These are phyloP conservation scores for Ahaetulla prasina DNA, from an alignment of 2,113 vertebrate genomes.

Conservation along the genomic window DNA sequence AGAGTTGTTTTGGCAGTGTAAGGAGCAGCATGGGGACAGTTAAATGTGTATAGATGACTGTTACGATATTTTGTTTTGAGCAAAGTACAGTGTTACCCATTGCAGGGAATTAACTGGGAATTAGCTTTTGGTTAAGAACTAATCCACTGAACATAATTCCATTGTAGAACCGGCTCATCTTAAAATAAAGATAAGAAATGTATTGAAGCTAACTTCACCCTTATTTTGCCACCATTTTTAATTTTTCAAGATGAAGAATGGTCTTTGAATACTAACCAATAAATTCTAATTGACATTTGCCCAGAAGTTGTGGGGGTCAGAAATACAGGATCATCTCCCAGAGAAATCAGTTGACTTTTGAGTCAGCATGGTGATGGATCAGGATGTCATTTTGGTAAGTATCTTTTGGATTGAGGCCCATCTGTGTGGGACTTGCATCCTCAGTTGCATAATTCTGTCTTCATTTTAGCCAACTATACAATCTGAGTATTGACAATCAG, in stretches of 20 bases:
- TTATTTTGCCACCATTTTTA: background rate
- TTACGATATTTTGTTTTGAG: background rate
- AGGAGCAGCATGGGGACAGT: background rate
- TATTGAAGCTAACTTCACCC: background rate
- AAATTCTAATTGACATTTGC: background rate
- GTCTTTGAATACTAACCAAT: background rate
- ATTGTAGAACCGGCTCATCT: background rate
- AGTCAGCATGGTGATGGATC: background rate
- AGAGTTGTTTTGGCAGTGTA: background rate
- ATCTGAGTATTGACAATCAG: constrained; percentile 25
- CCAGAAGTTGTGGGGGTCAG: background rate
- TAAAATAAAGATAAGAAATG: background rate
- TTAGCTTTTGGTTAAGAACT: background rate
- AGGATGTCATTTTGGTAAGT: background rate
- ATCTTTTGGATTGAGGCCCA: background rate
- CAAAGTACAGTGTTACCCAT: background rate
- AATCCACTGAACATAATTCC: background rate
- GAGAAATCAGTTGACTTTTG: background rate
- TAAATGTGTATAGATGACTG: background rate
- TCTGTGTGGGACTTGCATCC: constrained; percentile 21
- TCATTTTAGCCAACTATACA: fast-evolving
- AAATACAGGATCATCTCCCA: background rate
- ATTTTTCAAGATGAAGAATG: background rate
- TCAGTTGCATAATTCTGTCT: constrained; percentile 29
- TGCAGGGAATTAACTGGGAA: background rate